Evolutionary conservation across 2,113 vertebrate species (phyloP), one percentile per base, ranked within the genome.

Genomic region (Sciurus niger): DNA sequence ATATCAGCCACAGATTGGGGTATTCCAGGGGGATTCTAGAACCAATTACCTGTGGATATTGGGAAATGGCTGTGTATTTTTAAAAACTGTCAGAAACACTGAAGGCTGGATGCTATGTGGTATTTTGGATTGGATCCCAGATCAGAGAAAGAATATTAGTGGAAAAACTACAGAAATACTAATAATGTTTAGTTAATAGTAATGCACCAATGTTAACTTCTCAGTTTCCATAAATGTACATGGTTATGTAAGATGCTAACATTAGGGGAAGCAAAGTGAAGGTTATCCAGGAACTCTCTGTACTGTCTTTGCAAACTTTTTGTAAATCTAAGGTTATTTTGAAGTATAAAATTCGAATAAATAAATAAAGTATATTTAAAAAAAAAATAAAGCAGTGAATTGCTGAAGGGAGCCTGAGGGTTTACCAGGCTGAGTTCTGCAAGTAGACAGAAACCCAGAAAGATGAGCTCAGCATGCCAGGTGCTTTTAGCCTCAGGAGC

Each of bases 111-210:
- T 82, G 58, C 43, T 53, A 28, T 78, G 63, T 58, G 51, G 58
- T 46, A 10, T 18, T 51, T 89, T 95, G 63, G 92, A 51, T 34
- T 73, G 53, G 37, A 77, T 95, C 80, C 70, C 80, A 94, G 92
- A 58, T 73, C 6, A 78, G 32, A 86, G 68, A 89, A 96, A 78
- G 58, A 9, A 37, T 63, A 68, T 79, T 68, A 63, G 32, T 78
- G 51, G 67, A 77, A 43, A 87, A 70, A 58, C 30, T n/a, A 87
- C 76, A 17, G 43, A 87, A 90, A 74, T 84, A 78, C 55, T 53
- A 34, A 63, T 40, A 30, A 84, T 63, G 25, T 85, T 43, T 60
- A 18, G 24, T 89, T 93, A 88, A 28, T 6, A 84, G 65, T 34
- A 68, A 80, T 1, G 8, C 72, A 9, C 65, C 40, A 16, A 5